Base-by-base conservation (phyloP, 1,140 invertebrate species). In the Physella acuta region DNA sequence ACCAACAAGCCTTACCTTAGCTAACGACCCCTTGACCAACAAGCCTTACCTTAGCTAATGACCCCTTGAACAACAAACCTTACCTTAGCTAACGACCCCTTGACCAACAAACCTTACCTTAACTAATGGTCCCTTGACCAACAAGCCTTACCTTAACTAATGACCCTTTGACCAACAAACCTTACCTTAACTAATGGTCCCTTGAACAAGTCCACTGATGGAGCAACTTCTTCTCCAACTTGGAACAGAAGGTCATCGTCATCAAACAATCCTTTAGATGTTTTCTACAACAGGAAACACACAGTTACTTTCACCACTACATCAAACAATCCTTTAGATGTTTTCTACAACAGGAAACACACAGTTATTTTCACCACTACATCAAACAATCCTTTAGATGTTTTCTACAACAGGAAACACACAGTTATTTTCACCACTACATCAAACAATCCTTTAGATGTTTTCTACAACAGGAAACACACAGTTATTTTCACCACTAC, bases 201-300 rank as follows among this genome's bases (percentile, higher is more conserved):
- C 30, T 67, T 55, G 71, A 77, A 77, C 37, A 77, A 58, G 59
- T 77, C 74, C 17, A 73, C 72, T 2, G 68, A 51, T 17, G 76
- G 76, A 11, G 63, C 63, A 20, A 75, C 65, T 20, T 71, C 75
- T 58, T 72, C 37, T 8, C 66, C 62, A 33, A 33, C 64, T 1
- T 59, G 68, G 74, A 78, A 78, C 70, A 79, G 34, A 69, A 64
- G 64, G 36, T 70, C 71, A 58, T 71, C 76, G 64, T 77, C 72
- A 37, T 61, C 68, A 73, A 76, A 76, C 24, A 76, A 62, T 49
- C 36, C 55, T 28, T 52, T 61, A n/a, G 31, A 26, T 55, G 26
- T 33, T 24, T 20, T 30, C 53, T 30, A n/a, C n/a, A n/a, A n/a
- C n/a, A n/a, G 44, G 44, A 49, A 49, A 49, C n/a, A n/a, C 44